Base-by-base conservation (phyloP, 2,797 vertebrate species). In the Helostoma temminkii region DNA sequence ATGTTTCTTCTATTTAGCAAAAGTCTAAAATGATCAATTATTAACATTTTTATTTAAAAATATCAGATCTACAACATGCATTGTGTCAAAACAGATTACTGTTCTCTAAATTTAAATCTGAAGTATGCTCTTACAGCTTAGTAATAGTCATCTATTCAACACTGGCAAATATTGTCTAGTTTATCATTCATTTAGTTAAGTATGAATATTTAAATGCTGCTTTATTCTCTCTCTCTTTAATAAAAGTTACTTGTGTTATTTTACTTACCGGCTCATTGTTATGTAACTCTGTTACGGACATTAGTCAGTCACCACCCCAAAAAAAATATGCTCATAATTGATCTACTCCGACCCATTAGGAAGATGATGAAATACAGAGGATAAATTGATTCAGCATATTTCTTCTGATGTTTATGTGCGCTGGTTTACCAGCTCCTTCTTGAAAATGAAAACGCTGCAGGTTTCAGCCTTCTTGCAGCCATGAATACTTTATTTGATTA, bases 401-500 rank as follows among this genome's bases (percentile, higher is more conserved):
- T 76, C 61, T 57, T 43, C 63, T 52, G 28, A 56, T 71, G 74
- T 64, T 60, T 69, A 26, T 57, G 56, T 19, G 55, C 39, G 1
- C 41, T 34, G 15, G 21, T 63, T 77, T 66, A 22, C 62, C 5
- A 42, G 46, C 57, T 66, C 25, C 37, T 24, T 25, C 45, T 34
- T 52, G 69, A 56, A 77, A 83, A 41, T 67, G 50, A 74, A 73
- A 59, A 42, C 47, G 53, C 18, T 41, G 72, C 76, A 58, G 65
- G 45, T 80, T 81, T 69, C 60, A 50, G 55, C 62, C 42, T 18
- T 61, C 58, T 36, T 43, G 43, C 65, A 47, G 41, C 52, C 37
- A 47, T 9, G n/a, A 79, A 76, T 71, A 67, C 69, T 84, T 82
- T 52, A 83, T 86, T 77, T 66, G 78, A 90, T 90, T 85, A 72